Evolutionary conservation across 1,140 invertebrate species (phyloP), one percentile per base, ranked within the genome.

Genomic region (Papilio dardanus): DNA sequence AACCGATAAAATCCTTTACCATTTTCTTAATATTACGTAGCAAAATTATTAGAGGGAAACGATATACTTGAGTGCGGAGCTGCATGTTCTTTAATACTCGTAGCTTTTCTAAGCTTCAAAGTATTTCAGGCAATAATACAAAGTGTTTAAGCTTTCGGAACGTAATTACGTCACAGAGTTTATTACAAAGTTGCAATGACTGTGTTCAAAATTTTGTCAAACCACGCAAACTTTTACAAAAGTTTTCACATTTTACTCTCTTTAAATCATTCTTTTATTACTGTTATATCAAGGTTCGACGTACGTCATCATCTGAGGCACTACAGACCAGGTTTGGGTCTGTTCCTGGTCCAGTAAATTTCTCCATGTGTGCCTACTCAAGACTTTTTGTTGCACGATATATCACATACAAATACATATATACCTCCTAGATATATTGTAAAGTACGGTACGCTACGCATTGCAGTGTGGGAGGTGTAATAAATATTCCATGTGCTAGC

Each of bases 61-160:
- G 54, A 62, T 62, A 62, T 62, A 28, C 24, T 21, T 62, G 54
- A 62, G 54, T 30, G 24, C 54, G 54, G 54, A 62, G 54, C 24
- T 62, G 54, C 24, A 62, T 28, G 54, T 62, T 62, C 54, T 1
- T 28, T 28, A 28, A 28, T 21, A 30, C 54, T 62, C 50, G 2
- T 30, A 62, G 54, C 54, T 58, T 28, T 28, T 12, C 21, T 5
- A 12, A 24, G 50, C 19, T 62, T 62, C 12, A 62, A 14, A 24
- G 21, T 24, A 21, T 54, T 54, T 54, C 21, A 8, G 21, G 50
- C 24, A 46, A 46, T 46, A 46, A 46, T 7, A 54, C 14, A 21
- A 54, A 10, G 21, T 1, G 2, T 10, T 62, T 62, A 62, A 62
- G 30, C 54, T 62, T 62, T 62, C 24, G 54, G 24, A 62, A 62